Evolutionary conservation across 2,797 vertebrate species (phyloP).

Genomic region (Channallabes apus): DNA sequence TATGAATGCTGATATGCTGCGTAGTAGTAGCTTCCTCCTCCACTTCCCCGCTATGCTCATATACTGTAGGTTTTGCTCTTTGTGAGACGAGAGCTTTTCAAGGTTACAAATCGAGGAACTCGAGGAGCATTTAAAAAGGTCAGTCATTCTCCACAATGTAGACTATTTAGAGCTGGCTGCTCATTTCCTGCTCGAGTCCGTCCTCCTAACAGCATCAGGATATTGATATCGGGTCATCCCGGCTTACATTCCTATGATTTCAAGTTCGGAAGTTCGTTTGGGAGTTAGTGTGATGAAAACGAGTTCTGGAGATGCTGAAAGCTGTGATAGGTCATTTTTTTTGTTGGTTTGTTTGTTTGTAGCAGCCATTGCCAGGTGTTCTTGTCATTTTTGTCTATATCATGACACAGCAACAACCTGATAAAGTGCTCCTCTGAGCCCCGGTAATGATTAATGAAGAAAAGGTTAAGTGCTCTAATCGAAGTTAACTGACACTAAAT

Average conservation of each 20-base stretch:
- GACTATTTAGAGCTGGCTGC: conserved; percentile 36
- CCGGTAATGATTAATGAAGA: conserved; percentile 7
- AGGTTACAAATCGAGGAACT: conserved; percentile 52
- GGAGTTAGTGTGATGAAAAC: not conserved
- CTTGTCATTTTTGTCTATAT: not conserved
- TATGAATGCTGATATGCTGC: conserved; percentile 56
- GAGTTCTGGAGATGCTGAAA: conserved; percentile 2
- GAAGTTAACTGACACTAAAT: not conserved
- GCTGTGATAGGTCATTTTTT: not conserved
- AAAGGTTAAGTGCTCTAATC: conserved; percentile 27
- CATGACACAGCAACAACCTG: not conserved
- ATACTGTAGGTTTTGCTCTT: conserved; percentile 45
- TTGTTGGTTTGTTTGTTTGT: not conserved
- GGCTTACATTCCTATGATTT: conserved; percentile 10
- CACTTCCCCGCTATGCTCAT: conserved; percentile 24
- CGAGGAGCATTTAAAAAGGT: conserved; percentile 53
- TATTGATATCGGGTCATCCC: conserved; percentile 31
- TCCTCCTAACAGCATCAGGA: conserved; percentile 22
- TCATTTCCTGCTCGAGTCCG: conserved; percentile 45
- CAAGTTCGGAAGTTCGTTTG: conserved; percentile 16
- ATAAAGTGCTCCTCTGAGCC: not conserved
- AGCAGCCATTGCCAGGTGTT: not conserved
- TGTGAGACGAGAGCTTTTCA: conserved; percentile 41
- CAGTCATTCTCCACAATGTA: conserved; percentile 53
- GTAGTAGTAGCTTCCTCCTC: not conserved